These are phyloP conservation scores for Agrilus mali DNA, from an alignment of 2,888 invertebrate genomes.

Conservation along the genomic window DNA sequence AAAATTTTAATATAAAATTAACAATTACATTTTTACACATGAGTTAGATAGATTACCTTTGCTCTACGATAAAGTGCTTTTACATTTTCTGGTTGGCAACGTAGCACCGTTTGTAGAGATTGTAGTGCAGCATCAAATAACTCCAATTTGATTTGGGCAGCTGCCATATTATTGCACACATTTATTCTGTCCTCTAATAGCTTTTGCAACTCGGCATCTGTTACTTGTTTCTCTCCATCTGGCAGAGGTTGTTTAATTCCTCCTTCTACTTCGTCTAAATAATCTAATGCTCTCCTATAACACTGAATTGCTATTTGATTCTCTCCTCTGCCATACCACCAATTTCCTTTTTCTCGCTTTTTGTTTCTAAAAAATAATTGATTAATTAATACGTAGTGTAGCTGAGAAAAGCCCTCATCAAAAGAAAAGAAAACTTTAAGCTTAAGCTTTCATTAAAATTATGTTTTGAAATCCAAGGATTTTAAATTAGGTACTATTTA, in stretches of 20 bases:
- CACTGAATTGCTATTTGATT: slow-evolving; percentile 71
- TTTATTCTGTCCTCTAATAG: slow-evolving; percentile 69
- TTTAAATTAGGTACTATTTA: too few relatives aligned
- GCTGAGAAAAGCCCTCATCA: too few relatives aligned
- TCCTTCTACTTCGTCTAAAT: slow-evolving; percentile 60
- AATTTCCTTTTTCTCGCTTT: slow-evolving; percentile 80
- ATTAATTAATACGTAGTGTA: background rate
- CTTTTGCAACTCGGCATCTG: slow-evolving; percentile 47
- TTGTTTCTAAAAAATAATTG: slow-evolving; percentile 39
- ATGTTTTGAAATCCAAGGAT: too few relatives aligned
- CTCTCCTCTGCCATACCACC: slow-evolving; percentile 78
- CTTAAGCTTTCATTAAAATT: too few relatives aligned
- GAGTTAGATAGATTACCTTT: slow-evolving; percentile 35
- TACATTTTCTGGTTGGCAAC: slow-evolving; percentile 75
- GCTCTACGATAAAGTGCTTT: slow-evolving; percentile 86
- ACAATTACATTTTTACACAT: too few relatives aligned
- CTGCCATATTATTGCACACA: slow-evolving; percentile 85
- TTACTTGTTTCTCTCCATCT: slow-evolving; percentile 35
- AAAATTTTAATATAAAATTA: slow-evolving; percentile 8
- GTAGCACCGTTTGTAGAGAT: slow-evolving; percentile 71
- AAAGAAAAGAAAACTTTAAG: too few relatives aligned
- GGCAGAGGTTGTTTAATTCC: slow-evolving; percentile 45
- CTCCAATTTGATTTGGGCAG: slow-evolving; percentile 79
- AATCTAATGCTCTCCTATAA: slow-evolving; percentile 75
- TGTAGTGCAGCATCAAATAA: slow-evolving; percentile 74